Evolutionary conservation across 2,113 vertebrate genomes (phyloP), one percentile per base, ranked within the genome.

Genomic region (rabbit (Oryctolagus cuniculus)): DNA sequence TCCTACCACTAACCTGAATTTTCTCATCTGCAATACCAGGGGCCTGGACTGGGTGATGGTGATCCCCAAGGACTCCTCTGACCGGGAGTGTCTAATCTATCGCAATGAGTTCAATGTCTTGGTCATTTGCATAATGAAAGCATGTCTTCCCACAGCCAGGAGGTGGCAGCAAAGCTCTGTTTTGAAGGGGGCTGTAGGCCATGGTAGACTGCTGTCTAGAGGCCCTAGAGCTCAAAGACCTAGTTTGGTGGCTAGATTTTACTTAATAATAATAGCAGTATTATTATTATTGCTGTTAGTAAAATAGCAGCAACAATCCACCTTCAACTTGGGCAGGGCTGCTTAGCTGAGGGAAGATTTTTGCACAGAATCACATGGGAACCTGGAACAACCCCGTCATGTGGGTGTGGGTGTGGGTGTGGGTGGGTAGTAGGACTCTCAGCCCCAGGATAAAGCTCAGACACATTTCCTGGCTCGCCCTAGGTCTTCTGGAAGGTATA

Each of bases 111-210:
- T 38, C 53, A 38, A 49, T 69, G 38, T 85, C 16, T 44, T 75
- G 63, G 29, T 84, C 0, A 72, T 83, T 70, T 87, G 80, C 61
- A n/a, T 70, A 72, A 88, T 12, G 49, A 25, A 89, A 44, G 29
- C 16, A 24, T 51, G 13, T 79, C 93, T 93, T 95, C 58, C n/a
- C 49, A 91, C 29, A 4, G 61, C 97, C 97, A 97, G 91, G 75
- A 95, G 97, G 93, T 96, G 96, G 97, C 97, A 96, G 97, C 96
- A 97, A 91, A 96, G 82, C n/a, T 89, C 91, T 91, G 91, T 80
- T 95, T 82, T 78, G 88, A 55, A 94, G 87, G 67, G 77, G 72
- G n/a, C 67, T 4, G 5, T 44, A 4, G 67, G 79, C 25, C 70
- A 27, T 29, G 70, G 66, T 72, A 31, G n/a, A 49, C n/a, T 16